Conservation (phyloP, 2,113 vertebrate genomes). For the Hemibagrus wyckioides region DNA sequence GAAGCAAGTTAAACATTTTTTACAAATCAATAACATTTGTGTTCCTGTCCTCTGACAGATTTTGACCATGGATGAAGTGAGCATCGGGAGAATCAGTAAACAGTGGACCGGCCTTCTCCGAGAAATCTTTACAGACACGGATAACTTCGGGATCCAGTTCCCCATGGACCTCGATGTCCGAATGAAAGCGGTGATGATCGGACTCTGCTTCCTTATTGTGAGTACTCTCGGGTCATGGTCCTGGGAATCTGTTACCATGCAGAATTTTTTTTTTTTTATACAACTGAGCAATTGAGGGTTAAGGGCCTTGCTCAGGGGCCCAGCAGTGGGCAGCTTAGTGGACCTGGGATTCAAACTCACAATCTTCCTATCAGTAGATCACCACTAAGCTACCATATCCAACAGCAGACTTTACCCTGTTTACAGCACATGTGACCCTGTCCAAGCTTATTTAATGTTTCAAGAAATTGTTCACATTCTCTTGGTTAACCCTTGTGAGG, state of each 20-base stretch:
- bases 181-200: slow-evolving; percentile 91
- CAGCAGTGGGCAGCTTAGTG: no score
- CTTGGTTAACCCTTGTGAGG: no score
- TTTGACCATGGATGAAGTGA: slow-evolving; percentile 81
- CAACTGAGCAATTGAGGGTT: no score
- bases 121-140: slow-evolving; percentile 83
- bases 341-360: no score
- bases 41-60: slow-evolving; percentile 68
- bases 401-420: no score
- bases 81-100: slow-evolving; percentile 88
- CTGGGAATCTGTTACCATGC: not conserved
- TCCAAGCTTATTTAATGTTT: no score
- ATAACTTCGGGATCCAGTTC: slow-evolving; percentile 93
- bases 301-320: no score
- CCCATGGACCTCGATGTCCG: slow-evolving; percentile 89
- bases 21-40: not conserved
- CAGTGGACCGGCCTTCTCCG: slow-evolving; percentile 86
- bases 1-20: not conserved
- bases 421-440: no score
- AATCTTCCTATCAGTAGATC: no score
- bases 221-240: slow-evolving; percentile 65
- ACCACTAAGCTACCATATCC: no score
- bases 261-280: no score
- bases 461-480: no score
- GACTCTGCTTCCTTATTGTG: slow-evolving; percentile 93